Evolutionary conservation across 2,113 vertebrate species (phyloP), one percentile per base, ranked within the genome.

Genomic region (Xiphophorus hellerii): DNA sequence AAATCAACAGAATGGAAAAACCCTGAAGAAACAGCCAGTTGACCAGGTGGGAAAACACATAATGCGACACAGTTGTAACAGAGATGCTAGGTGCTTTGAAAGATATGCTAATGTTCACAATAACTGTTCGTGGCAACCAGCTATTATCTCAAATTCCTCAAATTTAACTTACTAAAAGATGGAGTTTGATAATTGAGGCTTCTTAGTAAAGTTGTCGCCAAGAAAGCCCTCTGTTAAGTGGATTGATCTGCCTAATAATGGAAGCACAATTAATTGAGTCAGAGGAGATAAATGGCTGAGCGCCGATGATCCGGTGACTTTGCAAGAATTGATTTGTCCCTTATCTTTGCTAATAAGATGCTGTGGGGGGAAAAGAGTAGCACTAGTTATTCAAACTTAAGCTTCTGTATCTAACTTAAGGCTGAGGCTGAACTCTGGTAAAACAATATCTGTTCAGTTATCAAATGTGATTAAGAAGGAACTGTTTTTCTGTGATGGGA

Each of bases 231-330:
- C 69, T 71, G 66, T 78, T 78, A 75, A 22, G 31, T 74, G 87
- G 86, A 92, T 76, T 84, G 77, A 88, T 83, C 77, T 71, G 74
- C 79, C 75, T 68, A 87, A 81, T 62, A 82, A 89, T 87, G 83
- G 74, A 65, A 60, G 77, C 44, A 62, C 72, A 85, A 81, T 88
- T 76, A 88, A 90, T 77, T 80, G 75, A 81, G 84, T 88, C 77
- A 80, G 77, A 69, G 61, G 81, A 82, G 87, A 92, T 86, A 73
- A 88, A 88, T 83, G 81, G 67, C 74, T 62, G 48, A 61, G 76
- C 81, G 48, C 67, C 78, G 81, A 83, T 85, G 81, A 78, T 77
- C 81, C 63, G 79, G 77, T 80, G 77, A 84, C 77, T 87, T 88
- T 88, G 72, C 71, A 76, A 78, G 68, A 81, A 90, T 88, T 81